These are phyloP conservation scores for Triplophysa siluroides DNA, from an alignment of 2,113 vertebrate species.

Conservation along the genomic window DNA sequence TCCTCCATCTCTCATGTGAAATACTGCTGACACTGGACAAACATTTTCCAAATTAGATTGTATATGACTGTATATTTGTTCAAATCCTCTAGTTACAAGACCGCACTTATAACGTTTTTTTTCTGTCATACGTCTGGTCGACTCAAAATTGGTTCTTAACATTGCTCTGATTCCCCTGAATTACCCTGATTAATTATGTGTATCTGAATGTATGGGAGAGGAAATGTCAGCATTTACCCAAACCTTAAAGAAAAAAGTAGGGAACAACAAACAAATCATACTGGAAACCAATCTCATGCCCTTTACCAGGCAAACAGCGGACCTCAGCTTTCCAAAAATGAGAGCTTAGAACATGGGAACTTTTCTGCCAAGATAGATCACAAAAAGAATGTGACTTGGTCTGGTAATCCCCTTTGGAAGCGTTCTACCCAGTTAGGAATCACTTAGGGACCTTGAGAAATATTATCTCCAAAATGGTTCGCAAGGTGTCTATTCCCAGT, in stretches of 20 bases:
- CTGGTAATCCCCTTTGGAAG: constrained; percentile 35
- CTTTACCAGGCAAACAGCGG: constrained; percentile 5
- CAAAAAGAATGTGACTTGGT: constrained; percentile 44
- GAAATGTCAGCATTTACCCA: constrained; percentile 65
- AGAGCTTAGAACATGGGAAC: constrained; percentile 48
- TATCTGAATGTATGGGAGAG: constrained; percentile 69
- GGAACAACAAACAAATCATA: constrained; percentile 70
- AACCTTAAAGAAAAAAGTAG: constrained; percentile 63
- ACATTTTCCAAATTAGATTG: constrained; percentile 47
- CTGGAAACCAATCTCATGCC: constrained; percentile 46
- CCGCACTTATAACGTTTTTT: constrained; percentile 48
- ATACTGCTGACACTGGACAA: constrained; percentile 54
- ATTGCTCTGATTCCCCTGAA: constrained; percentile 20
- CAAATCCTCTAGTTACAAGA: constrained; percentile 60
- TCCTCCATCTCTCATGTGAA: constrained; percentile 43
- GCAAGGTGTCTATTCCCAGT: constrained; percentile 16
- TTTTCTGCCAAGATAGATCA: constrained; percentile 53
- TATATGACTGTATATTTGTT: constrained; percentile 68
- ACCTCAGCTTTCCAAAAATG: constrained; percentile 21
- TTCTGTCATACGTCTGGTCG: constrained; percentile 33
- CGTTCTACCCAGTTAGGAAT: constrained; percentile 41
- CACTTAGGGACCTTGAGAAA: constrained; percentile 22
- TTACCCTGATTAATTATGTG: constrained; percentile 68
- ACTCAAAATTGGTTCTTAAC: constrained; percentile 22
- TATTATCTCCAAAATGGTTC: neutral